Conservation (phyloP, 2,888 invertebrate species). For the Keiferia lycopersicella region DNA sequence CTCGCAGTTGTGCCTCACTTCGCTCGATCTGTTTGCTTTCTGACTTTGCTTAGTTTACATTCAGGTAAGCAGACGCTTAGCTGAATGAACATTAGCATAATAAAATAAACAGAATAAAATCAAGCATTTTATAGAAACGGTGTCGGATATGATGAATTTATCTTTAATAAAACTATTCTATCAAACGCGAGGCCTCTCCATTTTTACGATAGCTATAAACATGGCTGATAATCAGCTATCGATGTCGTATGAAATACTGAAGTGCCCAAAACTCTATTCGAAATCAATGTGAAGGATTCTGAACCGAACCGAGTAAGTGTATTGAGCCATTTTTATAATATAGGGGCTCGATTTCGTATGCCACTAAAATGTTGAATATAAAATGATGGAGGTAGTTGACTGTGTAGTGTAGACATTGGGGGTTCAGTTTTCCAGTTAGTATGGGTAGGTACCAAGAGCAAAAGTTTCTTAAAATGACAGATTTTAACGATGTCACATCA, state of each 20-base stretch:
- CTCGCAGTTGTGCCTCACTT: slow-evolving; percentile 11
- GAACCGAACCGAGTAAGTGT: slow-evolving; percentile 31
- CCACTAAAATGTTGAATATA: not conserved
- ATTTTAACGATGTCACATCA: not conserved
- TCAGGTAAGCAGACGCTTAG: slow-evolving; percentile 17
- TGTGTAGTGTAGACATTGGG: not conserved
- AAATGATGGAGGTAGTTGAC: not conserved
- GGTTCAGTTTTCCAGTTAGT: not conserved
- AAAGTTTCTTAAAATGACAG: no score
- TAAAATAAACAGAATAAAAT: slow-evolving; percentile 2
- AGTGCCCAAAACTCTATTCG: slow-evolving; percentile 57
- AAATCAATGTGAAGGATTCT: slow-evolving; percentile 54
- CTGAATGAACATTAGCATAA: slow-evolving; percentile 20
- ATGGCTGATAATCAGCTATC: slow-evolving; percentile 61
- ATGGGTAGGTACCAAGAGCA: not conserved
- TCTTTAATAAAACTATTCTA: slow-evolving; percentile 48
- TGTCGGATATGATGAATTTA: slow-evolving; percentile 32
- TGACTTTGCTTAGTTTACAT: slow-evolving; percentile 13
- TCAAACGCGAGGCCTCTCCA: slow-evolving; percentile 44
- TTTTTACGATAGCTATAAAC: slow-evolving; percentile 67
- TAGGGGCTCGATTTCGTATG: not conserved
- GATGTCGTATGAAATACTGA: slow-evolving; percentile 66
- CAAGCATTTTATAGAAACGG: not conserved
- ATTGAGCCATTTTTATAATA: slow-evolving; percentile 27
- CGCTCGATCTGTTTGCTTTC: slow-evolving; percentile 14